Evolutionary conservation across 2,797 vertebrate species (phyloP), one percentile per base, ranked within the genome.

Genomic region (Sarcoramphus papa): DNA sequence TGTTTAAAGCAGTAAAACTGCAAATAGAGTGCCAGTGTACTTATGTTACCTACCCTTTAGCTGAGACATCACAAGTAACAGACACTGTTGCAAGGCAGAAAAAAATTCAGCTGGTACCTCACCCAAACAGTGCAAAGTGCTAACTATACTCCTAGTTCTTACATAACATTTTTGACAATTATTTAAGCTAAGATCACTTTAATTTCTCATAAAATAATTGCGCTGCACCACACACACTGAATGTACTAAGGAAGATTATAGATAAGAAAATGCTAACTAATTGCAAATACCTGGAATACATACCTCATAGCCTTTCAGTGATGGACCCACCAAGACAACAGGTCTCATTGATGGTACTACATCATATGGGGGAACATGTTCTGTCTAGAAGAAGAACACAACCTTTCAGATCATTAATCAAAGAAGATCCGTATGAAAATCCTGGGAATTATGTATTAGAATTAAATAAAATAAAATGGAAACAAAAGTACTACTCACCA

Each of bases 321-420:
- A 99, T 0, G 99, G 99, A 57, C 99, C 99, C 95, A 99, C 99
- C 97, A 99, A 97, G 95, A 99, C 99, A 88, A 99, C 99, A 0
- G 99, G 99, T 96, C 99, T 98, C 99, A 99, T 99, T 10, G 99
- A 99, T 15, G 99, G 99, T 35, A 99, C 99, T 13, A 99, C 99
- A 41, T 99, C 99, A 14, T 99, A 99, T 1, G 99, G 99, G 87
- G 99, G 99, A 92, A 99, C 95, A 50, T 99, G 99, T 86, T 99
- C 99, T 37, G 99, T 98, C 99, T 99, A 93, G 65, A 97, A 97
- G 77, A 82, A 90, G 73, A 95, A 65, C 41, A 96, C 84, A 80
- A 5, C 25, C 94, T 70, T 90, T 50, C 20, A 53, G 25, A 64
- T 28, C 69, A 51, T 19, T n/a, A n/a, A 3, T 3, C 35, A 37